Base-by-base conservation (phyloP, 2,888 invertebrate species). In the Xylota sylvarum region DNA sequence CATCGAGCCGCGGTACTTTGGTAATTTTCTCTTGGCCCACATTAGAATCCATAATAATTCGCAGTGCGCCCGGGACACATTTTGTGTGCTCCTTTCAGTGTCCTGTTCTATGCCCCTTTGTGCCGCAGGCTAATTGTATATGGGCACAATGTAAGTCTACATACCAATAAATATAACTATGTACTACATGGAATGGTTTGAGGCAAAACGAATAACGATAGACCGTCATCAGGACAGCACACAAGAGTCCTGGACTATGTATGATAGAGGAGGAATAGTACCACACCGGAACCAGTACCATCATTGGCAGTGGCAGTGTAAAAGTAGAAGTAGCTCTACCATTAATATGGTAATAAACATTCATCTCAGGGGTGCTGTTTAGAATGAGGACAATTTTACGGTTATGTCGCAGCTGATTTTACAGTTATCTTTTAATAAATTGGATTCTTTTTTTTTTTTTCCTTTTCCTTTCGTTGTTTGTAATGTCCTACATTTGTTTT, bases 331-430 rank as follows among this genome's bases (percentile, higher is more conserved):
- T 14, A 40, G 67, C 62, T 81, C 40, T 56, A 43, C 77, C 86
- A 82, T 86, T 86, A 86, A 86, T 86, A 82, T 86, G 86, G 86
- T 78, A 82, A 86, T 86, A 86, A 86, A 86, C 82, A 86, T 86
- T 86, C 82, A 86, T 86, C 86, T 86, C 86, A 78, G 73, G 86
- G 86, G 86, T 78, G 86, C 78, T 86, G 86, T 86, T 86, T 86
- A 82, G 86, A 86, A 86, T 82, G 82, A 82, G 86, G 78, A 60
- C 82, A 82, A 86, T 86, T 86, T 86, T 76, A 86, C 81, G 86
- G 86, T 86, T 86, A 86, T 82, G 82, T 78, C 73, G 82, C 82
- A 86, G 82, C 86, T 82, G 86, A 86, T 86, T 86, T 86, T 86
- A 77, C 77, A 86, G 82, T 86, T 86, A 86, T 86, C 77, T 82